These are phyloP conservation scores for Lepus americanus DNA, from an alignment of 2,113 vertebrate genomes.

Conservation along the genomic window DNA sequence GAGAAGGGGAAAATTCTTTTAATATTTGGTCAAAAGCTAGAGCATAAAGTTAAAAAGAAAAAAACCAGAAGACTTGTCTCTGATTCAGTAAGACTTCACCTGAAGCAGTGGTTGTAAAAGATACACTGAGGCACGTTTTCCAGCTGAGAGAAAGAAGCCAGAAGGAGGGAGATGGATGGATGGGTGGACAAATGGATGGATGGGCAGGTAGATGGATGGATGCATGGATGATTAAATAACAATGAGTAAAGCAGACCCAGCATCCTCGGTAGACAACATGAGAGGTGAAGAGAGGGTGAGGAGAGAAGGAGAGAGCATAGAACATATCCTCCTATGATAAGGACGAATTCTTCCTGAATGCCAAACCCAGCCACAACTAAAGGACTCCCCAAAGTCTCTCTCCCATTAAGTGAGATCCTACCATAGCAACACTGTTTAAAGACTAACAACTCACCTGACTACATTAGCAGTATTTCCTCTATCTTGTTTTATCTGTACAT, in stretches of 20 bases:
- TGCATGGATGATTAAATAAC: no score
- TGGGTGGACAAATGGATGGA: not conserved
- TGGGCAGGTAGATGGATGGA: no score
- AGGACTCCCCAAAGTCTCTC: not conserved
- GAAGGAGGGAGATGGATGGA: not conserved
- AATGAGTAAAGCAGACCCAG: not conserved
- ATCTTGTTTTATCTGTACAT: slow-evolving; percentile 3
- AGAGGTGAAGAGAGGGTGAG: not conserved
- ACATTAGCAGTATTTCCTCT: not conserved
- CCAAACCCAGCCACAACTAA: not conserved
- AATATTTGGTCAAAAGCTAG: not conserved
- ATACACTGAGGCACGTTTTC: not conserved
- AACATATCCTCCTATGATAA: not conserved
- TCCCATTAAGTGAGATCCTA: not conserved
- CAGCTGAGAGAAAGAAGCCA: not conserved
- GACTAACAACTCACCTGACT: not conserved
- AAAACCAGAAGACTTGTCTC: not conserved
- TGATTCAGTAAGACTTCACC: not conserved
- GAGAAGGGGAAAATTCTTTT: not conserved
- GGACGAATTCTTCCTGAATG: not conserved
- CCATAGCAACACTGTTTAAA: not conserved
- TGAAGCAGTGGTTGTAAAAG: not conserved
- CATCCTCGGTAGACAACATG: not conserved
- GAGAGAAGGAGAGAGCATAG: slow-evolving; percentile 11
- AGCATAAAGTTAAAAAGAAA: not conserved